Conservation (phyloP, 2,797 vertebrate species). For the Halcyon chelicuti region DNA sequence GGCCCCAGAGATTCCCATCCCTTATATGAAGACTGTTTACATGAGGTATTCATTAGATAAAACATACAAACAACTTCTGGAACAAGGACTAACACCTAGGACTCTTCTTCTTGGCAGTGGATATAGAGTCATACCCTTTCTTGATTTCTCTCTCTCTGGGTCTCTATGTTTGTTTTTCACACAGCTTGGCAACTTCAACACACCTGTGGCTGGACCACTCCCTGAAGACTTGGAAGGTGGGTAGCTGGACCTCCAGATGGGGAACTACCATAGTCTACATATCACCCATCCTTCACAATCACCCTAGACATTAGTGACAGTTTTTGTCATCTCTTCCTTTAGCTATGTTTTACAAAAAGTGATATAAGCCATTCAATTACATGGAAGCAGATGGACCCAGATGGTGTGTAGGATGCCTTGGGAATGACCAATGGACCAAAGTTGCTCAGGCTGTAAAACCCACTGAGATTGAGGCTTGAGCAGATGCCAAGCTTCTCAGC, state of each 20-base stretch:
- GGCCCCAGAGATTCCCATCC: not conserved
- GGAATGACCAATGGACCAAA: not conserved
- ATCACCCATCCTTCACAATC: not conserved
- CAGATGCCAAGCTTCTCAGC: not conserved
- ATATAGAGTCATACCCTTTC: not conserved
- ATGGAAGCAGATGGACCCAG: not conserved
- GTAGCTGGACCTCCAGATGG: not conserved
- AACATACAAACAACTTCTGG: constrained; percentile 19
- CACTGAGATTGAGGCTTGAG: not conserved
- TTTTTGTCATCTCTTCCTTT: too few species aligned
- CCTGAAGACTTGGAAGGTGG: not conserved
- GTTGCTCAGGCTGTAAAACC: not conserved
- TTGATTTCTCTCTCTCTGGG: not conserved
- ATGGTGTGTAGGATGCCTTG: not conserved
- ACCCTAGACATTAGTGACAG: too few species aligned
- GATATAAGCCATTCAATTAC: not conserved
- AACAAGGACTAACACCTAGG: constrained; percentile 19
- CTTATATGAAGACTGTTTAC: not conserved
- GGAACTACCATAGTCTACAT: not conserved
- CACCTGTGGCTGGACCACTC: not conserved
- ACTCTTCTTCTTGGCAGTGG: not conserved
- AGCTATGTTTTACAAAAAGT: constrained; percentile 3
- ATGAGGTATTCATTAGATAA: constrained; percentile 12
- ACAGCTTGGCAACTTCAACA: not conserved
- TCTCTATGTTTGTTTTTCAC: not conserved